Evolutionary conservation across 2,888 invertebrate species (phyloP).

Genomic region (Apotomis capreana): DNA sequence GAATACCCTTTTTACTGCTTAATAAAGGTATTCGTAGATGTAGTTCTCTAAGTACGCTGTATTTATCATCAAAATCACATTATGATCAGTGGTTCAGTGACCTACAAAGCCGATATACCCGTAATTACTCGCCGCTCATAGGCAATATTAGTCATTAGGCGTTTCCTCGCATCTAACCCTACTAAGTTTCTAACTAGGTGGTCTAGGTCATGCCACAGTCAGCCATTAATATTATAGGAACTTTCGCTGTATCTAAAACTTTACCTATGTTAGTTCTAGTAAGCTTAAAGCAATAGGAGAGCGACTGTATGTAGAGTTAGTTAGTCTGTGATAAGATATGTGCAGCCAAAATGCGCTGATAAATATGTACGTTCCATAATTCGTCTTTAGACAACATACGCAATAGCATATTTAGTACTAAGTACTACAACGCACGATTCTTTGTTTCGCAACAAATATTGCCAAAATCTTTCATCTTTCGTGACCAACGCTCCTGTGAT

Average conservation of each 20-base stretch:
- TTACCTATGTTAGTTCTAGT: neutral
- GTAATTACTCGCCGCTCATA: neutral
- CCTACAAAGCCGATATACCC: neutral
- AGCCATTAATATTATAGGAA: constrained; percentile 4
- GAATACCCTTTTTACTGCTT: no score
- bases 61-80: neutral
- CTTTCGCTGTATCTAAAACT: neutral
- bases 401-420: no score
- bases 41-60: neutral
- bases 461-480: no score
- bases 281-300: no score
- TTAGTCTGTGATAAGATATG: no score
- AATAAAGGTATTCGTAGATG: no score
- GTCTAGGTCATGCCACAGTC: constrained; percentile 2
- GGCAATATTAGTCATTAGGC: constrained; percentile 18
- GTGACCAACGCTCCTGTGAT: no score
- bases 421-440: no score
- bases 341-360: no score
- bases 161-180: constrained; percentile 21
- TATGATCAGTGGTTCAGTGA: neutral
- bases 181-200: constrained; percentile 26
- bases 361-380: no score
- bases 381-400: no score
- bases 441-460: no score
- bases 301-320: neutral